Evolutionary conservation across 2,797 vertebrate species (phyloP).

Genomic region (Manis crassicaudata): DNA sequence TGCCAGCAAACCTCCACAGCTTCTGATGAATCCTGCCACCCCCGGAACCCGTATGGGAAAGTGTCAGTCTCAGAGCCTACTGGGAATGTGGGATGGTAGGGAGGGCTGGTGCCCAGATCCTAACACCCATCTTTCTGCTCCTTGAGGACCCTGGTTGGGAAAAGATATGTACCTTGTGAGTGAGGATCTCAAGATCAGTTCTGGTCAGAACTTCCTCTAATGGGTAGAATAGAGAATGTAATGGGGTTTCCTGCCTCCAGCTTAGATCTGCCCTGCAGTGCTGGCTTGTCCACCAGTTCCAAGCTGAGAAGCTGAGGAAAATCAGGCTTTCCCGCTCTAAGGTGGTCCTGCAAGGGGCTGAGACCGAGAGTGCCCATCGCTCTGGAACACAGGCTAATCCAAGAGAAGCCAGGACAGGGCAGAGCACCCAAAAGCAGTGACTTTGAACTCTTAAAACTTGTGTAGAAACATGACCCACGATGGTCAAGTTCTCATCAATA

Average conservation of each 20-base stretch:
- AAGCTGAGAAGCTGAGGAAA: not conserved
- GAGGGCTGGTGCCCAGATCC: not conserved
- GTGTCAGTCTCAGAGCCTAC: not conserved
- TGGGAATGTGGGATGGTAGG: not conserved
- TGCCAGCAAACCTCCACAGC: not conserved
- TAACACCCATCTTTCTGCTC: not conserved
- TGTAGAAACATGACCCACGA: not conserved
- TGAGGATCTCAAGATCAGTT: not conserved
- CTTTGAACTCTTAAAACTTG: not conserved
- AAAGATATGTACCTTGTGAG: not conserved
- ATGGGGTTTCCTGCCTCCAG: not conserved
- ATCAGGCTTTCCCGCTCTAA: not conserved
- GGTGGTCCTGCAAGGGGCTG: not conserved
- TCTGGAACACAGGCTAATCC: not conserved
- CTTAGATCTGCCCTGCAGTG: not conserved
- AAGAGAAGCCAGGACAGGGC: not conserved
- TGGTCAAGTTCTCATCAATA: not conserved
- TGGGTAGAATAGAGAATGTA: not conserved
- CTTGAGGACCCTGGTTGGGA: not conserved
- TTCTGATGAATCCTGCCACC: not conserved
- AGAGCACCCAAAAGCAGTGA: not conserved
- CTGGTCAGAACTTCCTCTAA: not conserved
- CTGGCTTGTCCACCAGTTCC: too few species aligned
- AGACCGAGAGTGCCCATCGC: not conserved
- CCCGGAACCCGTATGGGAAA: not conserved